Conservation (phyloP, 2,113 vertebrate species). For the Physeter macrocephalus region DNA sequence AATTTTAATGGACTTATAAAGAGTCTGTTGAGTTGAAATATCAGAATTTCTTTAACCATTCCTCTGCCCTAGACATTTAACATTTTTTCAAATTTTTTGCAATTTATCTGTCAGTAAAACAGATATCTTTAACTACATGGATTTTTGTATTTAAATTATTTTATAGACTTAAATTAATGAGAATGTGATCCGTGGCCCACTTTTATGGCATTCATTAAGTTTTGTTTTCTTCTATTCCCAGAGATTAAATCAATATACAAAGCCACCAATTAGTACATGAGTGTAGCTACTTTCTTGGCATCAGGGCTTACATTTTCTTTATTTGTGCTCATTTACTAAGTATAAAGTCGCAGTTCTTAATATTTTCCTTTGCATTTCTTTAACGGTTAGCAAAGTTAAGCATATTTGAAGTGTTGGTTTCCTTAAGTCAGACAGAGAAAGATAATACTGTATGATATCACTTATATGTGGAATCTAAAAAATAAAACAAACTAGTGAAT, state of each 20-base stretch:
- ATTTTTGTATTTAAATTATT: slow-evolving; percentile 9
- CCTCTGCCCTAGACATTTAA: neutral
- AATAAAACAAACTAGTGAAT: neutral
- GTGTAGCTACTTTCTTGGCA: neutral
- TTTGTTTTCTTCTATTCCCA: neutral
- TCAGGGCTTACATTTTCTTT: neutral
- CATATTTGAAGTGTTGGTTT: neutral
- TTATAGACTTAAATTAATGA: neutral
- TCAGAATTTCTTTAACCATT: neutral
- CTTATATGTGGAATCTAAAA: neutral
- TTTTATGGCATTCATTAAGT: neutral
- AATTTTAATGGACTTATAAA: slow-evolving; percentile 14
- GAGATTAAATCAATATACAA: neutral
- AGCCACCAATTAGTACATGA: neutral
- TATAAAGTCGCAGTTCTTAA: neutral
- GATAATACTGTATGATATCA: neutral
- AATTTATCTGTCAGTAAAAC: neutral
- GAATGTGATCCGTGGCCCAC: neutral
- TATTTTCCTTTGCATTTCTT: neutral
- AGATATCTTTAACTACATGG: neutral
- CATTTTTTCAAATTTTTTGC: neutral
- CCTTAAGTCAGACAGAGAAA: neutral
- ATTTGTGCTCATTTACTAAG: neutral
- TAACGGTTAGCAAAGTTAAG: slow-evolving; percentile 8
- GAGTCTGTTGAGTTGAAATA: neutral